Evolutionary conservation across 2,797 vertebrate species (phyloP).

Genomic region (Dendrocincla tyrannina): DNA sequence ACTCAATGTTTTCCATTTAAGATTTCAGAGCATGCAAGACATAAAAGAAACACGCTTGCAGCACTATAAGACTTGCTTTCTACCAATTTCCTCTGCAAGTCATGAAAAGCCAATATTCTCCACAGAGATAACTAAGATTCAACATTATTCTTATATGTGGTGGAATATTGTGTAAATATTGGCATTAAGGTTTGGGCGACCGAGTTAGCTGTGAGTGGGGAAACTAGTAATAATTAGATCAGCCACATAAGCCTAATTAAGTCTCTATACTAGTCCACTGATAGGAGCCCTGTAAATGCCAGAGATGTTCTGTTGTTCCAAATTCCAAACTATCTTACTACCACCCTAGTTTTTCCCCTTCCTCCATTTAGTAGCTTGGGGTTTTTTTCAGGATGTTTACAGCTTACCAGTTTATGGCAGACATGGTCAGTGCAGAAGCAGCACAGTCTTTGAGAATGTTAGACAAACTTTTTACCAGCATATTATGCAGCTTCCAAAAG

Average conservation of each 20-base stretch:
- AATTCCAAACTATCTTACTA: not conserved
- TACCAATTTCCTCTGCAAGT: not conserved
- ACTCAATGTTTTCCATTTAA: not conserved
- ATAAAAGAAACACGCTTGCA: not conserved
- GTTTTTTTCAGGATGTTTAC: not conserved
- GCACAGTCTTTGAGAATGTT: not conserved
- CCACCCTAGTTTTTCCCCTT: not conserved
- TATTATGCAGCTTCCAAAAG: not conserved
- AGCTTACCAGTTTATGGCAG: not conserved
- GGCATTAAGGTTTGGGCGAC: not conserved
- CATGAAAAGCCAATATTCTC: not conserved
- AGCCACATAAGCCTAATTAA: not conserved
- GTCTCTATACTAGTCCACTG: not conserved
- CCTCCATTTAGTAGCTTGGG: not conserved
- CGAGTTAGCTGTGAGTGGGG: not conserved
- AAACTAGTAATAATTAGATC: not conserved
- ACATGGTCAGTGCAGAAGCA: not conserved
- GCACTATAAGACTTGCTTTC: not conserved
- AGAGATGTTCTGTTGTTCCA: not conserved
- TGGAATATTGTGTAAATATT: not conserved
- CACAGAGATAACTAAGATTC: not conserved
- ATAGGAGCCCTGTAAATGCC: not conserved
- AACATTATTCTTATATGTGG: not conserved
- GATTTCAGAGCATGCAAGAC: not conserved
- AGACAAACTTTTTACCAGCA: not conserved